Percentiles rank a stretch among this genome's conserved stretches.
phyloP scores from a whole-genome alignment of 1,140 invertebrate genomes.

The Solen grandis region DNA sequence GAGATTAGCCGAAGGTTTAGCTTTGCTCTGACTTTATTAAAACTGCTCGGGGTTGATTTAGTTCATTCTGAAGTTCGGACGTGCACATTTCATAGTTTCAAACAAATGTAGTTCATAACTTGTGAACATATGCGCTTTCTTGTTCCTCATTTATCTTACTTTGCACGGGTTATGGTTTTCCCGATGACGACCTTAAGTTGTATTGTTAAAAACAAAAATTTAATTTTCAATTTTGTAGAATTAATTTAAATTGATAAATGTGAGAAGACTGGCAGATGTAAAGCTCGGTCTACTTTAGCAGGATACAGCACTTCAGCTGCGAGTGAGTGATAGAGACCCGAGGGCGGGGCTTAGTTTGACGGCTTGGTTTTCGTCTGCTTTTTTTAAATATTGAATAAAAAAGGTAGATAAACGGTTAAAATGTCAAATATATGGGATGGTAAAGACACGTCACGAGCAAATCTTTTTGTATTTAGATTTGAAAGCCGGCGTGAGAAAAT shows the following conservation, averaged over 20 bases:
- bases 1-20: slow-evolving; percentile 48
- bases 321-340: no score
- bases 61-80: slow-evolving; percentile 35
- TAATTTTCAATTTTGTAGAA: slow-evolving; percentile 50
- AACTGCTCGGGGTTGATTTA: slow-evolving; percentile 41
- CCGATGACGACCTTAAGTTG: neutral
- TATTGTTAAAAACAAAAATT: slow-evolving; percentile 46
- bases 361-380: no score
- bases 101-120: slow-evolving; percentile 46
- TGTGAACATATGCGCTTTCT: slow-evolving; percentile 34
- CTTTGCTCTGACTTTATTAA: slow-evolving; percentile 58
- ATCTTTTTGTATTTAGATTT: no score
- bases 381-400: no score
- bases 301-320: no score
- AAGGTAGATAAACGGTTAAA: no score
- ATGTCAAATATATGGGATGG: no score
- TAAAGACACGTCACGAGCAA: no score
- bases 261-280: no score
- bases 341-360: no score
- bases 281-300: no score
- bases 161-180: slow-evolving; percentile 40
- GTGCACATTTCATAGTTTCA: slow-evolving; percentile 38
- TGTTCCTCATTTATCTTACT: slow-evolving; percentile 36
- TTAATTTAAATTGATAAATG: slow-evolving; percentile 50
- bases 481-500: no score